Conservation (phyloP, 2,888 invertebrate genomes). For the Boloria selene region DNA sequence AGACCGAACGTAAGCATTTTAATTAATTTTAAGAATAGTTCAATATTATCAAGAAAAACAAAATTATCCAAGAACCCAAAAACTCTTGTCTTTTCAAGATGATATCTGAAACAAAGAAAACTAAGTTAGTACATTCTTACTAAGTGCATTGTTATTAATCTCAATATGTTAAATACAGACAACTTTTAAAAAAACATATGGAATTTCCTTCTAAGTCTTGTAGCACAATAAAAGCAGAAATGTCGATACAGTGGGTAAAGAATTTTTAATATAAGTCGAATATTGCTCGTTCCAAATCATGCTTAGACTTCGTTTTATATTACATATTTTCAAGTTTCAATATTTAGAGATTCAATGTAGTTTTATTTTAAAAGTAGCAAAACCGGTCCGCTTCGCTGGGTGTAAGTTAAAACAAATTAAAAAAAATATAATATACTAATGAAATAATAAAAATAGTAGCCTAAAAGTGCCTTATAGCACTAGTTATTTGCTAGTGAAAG, state of each 20-base stretch:
- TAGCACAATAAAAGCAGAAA: background rate
- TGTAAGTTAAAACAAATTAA: too few relatives aligned
- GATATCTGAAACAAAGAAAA: slow-evolving; percentile 47
- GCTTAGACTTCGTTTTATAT: background rate
- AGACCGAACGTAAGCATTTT: slow-evolving; percentile 12
- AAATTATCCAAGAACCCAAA: slow-evolving; percentile 8
- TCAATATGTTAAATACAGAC: background rate
- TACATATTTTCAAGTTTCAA: too few relatives aligned
- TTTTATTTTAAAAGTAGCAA: too few relatives aligned
- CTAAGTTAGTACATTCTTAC: slow-evolving; percentile 6
- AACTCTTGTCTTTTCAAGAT: too few relatives aligned
- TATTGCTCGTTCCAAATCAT: background rate
- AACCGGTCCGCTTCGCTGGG: too few relatives aligned
- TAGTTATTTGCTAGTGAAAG: too few relatives aligned
- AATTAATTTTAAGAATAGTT: slow-evolving; percentile 3
- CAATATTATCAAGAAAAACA: slow-evolving; percentile 7
- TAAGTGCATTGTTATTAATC: too few relatives aligned
- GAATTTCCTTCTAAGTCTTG: background rate
- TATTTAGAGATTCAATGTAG: too few relatives aligned
- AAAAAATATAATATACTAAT: too few relatives aligned
- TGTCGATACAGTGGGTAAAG: background rate
- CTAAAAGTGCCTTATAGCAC: too few relatives aligned
- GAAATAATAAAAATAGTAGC: too few relatives aligned
- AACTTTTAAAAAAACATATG: background rate
- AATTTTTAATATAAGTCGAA: background rate